phyloP scores from a whole-genome alignment of 1,140 invertebrate genomes.

The Mya arenaria region DNA sequence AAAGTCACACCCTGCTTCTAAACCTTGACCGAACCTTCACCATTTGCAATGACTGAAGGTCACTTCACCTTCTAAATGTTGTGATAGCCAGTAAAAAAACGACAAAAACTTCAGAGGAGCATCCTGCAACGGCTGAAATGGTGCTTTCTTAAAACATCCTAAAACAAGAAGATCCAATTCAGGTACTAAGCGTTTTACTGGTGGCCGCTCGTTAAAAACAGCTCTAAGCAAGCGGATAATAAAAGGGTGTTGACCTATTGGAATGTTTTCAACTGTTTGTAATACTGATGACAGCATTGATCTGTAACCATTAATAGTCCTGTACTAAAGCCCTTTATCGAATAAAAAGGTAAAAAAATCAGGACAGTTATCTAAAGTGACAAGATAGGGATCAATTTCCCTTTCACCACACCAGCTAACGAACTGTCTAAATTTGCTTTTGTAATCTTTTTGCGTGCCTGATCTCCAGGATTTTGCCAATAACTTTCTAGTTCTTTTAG shows the following conservation, averaged over 20 bases:
- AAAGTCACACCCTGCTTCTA: conserved; percentile 19
- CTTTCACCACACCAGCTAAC: conserved; percentile 35
- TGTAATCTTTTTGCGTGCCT: conserved; percentile 36
- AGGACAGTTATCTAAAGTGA: neutral
- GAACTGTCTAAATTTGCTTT: conserved; percentile 40
- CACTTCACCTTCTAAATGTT: neutral
- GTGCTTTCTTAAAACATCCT: neutral
- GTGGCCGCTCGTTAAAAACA: conserved; percentile 38
- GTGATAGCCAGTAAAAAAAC: conserved; percentile 39
- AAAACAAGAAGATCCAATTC: neutral
- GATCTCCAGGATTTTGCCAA: neutral
- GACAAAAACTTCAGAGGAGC: neutral
- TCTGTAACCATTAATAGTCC: conserved; percentile 29
- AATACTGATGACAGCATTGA: conserved; percentile 46
- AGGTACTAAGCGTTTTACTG: conserved; percentile 1
- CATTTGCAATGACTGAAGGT: conserved; percentile 16
- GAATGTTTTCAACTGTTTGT: neutral
- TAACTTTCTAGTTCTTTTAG: conserved; percentile 22
- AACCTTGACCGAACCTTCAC: neutral
- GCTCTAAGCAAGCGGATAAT: conserved; percentile 8
- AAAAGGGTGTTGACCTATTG: conserved; percentile 31
- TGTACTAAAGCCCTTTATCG: conserved; percentile 16
- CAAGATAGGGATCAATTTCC: neutral
- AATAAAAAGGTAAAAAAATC: conserved; percentile 33
- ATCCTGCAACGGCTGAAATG: neutral